Evolutionary conservation across 2,797 vertebrate genomes (phyloP).

Genomic region (Argentina silus): DNA sequence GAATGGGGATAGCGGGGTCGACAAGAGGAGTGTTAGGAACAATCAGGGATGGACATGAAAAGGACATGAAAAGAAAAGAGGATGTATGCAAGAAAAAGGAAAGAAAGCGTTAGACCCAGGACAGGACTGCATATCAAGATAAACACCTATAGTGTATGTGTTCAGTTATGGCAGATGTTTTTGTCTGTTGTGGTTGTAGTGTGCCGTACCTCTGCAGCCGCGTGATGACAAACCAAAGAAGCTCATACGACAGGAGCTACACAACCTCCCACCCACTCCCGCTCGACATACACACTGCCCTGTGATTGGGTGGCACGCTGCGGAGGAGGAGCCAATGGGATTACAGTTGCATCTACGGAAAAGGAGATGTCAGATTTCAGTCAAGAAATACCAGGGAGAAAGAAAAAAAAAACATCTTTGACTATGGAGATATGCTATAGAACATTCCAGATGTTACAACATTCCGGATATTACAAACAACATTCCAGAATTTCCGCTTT

Average conservation of each 20-base stretch:
- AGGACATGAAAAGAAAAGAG: background rate
- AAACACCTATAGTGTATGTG: too few relatives aligned
- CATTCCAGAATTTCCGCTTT: slow-evolving; percentile 18
- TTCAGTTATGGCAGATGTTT: background rate
- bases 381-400: background rate
- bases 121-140: too few relatives aligned
- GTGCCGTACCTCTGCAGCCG: slow-evolving; percentile 86
- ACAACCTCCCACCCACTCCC: slow-evolving; percentile 80
- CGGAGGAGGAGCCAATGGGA: slow-evolving; percentile 77
- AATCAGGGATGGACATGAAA: background rate
- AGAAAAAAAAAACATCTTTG: background rate
- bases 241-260: slow-evolving; percentile 80
- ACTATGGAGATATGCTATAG: background rate
- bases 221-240: slow-evolving; percentile 90
- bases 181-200: background rate
- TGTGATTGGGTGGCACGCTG: slow-evolving; percentile 78
- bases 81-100: background rate
- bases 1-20: background rate
- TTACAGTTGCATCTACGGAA: slow-evolving; percentile 85
- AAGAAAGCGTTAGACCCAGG: background rate
- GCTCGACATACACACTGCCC: slow-evolving; percentile 87
- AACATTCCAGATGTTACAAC: background rate
- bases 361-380: background rate
- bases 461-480: background rate
- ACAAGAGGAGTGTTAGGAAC: background rate